Conservation (phyloP, 2,113 vertebrate species). For the Leucopsar rothschildi region DNA sequence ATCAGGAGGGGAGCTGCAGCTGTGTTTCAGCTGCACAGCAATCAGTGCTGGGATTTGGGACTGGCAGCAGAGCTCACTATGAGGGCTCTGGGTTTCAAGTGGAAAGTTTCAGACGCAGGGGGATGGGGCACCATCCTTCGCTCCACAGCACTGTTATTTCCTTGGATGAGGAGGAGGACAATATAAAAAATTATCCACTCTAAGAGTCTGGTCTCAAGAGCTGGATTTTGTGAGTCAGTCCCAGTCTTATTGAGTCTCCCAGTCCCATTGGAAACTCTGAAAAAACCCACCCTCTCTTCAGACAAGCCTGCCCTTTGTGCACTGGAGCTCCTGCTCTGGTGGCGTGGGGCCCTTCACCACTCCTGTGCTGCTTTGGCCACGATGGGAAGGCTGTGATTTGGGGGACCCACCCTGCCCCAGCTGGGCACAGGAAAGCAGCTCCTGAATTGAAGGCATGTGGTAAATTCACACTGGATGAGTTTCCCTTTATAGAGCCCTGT, state of each 20-base stretch:
- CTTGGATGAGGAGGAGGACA: not conserved
- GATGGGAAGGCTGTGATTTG: not conserved
- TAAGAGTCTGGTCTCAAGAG: not conserved
- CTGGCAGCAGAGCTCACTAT: not conserved
- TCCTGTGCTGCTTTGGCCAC: not conserved
- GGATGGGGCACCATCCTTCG: fast-evolving
- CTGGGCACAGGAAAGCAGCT: not conserved
- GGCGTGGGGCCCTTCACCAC: fast-evolving
- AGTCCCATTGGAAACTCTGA: not conserved
- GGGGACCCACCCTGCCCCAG: not conserved
- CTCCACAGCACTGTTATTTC: not conserved
- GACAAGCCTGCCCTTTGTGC: not conserved
- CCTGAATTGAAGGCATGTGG: fast-evolving
- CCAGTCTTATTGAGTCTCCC: not conserved
- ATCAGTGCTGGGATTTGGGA: not conserved
- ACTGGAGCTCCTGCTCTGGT: fast-evolving
- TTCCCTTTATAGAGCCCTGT: not conserved
- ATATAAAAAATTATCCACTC: not conserved
- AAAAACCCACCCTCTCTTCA: not conserved
- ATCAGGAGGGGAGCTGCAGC: not conserved
- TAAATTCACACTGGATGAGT: not conserved
- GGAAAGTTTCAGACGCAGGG: not conserved
- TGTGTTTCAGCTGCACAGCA: not conserved
- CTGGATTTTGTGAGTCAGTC: not conserved
- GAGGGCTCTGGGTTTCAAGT: not conserved